Base-by-base conservation (phyloP, 2,888 invertebrate genomes). In the Oegoconia quadripuncta region DNA sequence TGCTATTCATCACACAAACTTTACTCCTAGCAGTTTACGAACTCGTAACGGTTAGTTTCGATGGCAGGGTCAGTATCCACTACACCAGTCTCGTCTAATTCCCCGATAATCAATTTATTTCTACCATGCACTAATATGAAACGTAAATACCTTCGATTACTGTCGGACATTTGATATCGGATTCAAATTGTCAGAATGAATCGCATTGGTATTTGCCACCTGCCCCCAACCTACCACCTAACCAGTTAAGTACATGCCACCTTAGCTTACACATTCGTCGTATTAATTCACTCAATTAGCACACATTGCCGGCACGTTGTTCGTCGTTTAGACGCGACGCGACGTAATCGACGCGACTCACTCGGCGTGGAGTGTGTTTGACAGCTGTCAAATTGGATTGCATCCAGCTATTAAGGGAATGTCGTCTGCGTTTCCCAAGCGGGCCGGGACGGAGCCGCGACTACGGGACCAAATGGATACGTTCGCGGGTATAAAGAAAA, bases 321-420 rank as follows among this genome's bases (percentile, higher is more conserved):
- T n/a, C n/a, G n/a, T n/a, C n/a, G n/a, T n/a, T n/a, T n/a, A n/a
- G n/a, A n/a, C n/a, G n/a, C n/a, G n/a, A n/a, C n/a, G n/a, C n/a
- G n/a, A n/a, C n/a, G 70, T 73, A 77, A 77, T 77, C 74, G 75
- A 68, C 59, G 59, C 70, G 62, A 67, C 69, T 45, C 76, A 77
- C 76, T 72, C 62, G 67, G 66, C 75, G 68, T 72, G 74, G 76
- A 74, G 73, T 86, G 86, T 80, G 70, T 78, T 80, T 83, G 84
- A 84, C 86, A 83, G 77, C 79, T 82, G 83, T 82, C 84, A 84
- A 80, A 81, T 75, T 81, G 81, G 77, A 83, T 84, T 75, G 79
- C 77, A 79, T 75, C 72, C 56, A 72, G 77, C 81, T 81, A 83
- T 83, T 82, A 81, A 36, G 76, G 79, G 71, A 74, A 76, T 74